Conservation (phyloP, 64 coral and sea anemone species). For the Montipora foliosa region DNA sequence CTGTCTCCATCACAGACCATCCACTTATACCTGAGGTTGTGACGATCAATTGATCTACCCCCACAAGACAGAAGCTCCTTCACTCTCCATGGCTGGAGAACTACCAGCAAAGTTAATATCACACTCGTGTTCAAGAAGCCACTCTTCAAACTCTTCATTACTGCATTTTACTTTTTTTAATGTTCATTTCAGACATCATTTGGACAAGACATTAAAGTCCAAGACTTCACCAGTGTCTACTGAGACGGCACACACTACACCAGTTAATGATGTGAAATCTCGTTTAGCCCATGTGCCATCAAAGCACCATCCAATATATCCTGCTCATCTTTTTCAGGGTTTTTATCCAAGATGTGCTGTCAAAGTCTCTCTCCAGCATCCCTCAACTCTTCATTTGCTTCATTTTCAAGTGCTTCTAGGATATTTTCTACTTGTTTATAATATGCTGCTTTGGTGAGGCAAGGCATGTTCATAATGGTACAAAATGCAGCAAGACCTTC, state of each 20-base stretch:
- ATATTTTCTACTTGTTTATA: conserved; percentile 28
- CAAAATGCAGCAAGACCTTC: conserved; percentile 17
- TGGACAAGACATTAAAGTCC: neutral
- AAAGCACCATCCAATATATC: neutral
- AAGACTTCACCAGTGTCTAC: conserved; percentile 39
- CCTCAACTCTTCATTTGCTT: neutral
- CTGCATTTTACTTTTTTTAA: conserved; percentile 10
- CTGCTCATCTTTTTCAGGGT: neutral
- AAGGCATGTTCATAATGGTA: conserved; percentile 43
- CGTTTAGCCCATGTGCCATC: conserved; percentile 24
- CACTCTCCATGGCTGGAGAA: conserved; percentile 38
- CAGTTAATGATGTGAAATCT: conserved; percentile 1
- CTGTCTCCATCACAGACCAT: conserved; percentile 65
- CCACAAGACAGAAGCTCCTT: conserved; percentile 53
- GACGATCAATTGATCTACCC: conserved; percentile 32
- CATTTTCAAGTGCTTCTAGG: neutral
- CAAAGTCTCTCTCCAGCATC: neutral
- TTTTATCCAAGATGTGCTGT: neutral
- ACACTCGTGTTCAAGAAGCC: conserved; percentile 34
- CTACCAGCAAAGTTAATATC: conserved; percentile 28
- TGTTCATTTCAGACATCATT: conserved; percentile 47
- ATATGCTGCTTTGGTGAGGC: neutral
- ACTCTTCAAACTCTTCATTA: conserved; percentile 26
- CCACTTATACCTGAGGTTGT: conserved; percentile 61
- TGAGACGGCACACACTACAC: neutral